phyloP scores from a whole-genome alignment of 2,888 invertebrate genomes.

The Scaeva pyrastri region DNA sequence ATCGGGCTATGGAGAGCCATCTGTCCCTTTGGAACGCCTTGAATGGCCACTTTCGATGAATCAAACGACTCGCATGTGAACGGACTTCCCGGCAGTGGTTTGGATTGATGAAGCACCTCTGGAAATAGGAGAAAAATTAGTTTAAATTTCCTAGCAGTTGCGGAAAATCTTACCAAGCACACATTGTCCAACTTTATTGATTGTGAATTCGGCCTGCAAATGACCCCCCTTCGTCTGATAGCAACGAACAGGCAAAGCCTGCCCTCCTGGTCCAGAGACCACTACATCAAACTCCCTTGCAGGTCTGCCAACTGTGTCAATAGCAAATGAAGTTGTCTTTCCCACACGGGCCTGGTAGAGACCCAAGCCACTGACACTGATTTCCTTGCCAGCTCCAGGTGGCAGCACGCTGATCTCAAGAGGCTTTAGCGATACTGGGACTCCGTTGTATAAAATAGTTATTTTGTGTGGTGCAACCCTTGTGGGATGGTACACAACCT shows the following conservation, averaged over 20 bases:
- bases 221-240: conserved; percentile 98
- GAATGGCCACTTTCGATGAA: conserved; percentile 91
- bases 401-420: conserved; percentile 86
- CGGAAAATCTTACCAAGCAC: conserved; percentile 85
- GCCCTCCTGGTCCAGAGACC: conserved; percentile 91
- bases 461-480: conserved; percentile 94
- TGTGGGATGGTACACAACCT: conserved; percentile 94
- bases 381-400: conserved; percentile 89
- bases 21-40: conserved; percentile 90
- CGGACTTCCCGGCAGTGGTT: conserved; percentile 96
- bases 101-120: conserved; percentile 95
- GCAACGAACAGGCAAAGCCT: conserved; percentile 94
- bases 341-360: conserved; percentile 93
- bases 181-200: conserved; percentile 90
- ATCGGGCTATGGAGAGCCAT: conserved; percentile 93
- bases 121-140: conserved; percentile 81
- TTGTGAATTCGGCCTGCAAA: conserved; percentile 96
- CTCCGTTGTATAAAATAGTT: conserved; percentile 93
- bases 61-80: conserved; percentile 97
- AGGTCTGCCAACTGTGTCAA: conserved; percentile 93
- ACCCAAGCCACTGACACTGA: conserved; percentile 90
- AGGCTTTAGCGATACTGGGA: conserved; percentile 87
- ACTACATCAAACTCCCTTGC: conserved; percentile 96
- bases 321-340: conserved; percentile 93
- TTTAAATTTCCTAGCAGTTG: conserved; percentile 76